Evolutionary conservation across 2,888 invertebrate species (phyloP).

Genomic region (Lithodes maja): DNA sequence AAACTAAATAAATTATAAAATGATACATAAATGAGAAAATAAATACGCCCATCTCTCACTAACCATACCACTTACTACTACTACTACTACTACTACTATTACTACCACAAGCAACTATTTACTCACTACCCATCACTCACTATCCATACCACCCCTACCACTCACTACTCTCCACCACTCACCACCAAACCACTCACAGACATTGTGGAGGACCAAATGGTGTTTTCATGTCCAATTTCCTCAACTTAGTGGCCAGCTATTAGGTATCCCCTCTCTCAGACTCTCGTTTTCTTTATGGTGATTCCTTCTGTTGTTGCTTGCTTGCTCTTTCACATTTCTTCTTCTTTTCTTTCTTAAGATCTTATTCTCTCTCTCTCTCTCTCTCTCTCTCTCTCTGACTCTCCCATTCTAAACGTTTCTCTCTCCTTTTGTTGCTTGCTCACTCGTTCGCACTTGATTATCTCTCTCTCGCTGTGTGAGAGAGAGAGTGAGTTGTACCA

Average conservation of each 20-base stretch:
- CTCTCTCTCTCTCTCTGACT: conserved; percentile 19
- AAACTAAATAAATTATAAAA: no score
- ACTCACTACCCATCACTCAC: neutral
- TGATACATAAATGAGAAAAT: no score
- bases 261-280: neutral
- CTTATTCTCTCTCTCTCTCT: neutral
- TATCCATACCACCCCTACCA: neutral
- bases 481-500: no score
- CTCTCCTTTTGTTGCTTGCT: neutral
- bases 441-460: neutral
- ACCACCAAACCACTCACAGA: neutral
- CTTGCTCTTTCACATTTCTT: neutral
- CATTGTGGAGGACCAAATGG: neutral
- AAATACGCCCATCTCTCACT: no score
- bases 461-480: neutral
- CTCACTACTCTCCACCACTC: neutral
- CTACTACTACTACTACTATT: no score
- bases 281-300: neutral
- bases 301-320: neutral
- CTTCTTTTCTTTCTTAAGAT: neutral
- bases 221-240: neutral
- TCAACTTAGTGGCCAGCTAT: neutral
- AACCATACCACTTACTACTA: no score
- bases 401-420: neutral
- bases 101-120: neutral